These are phyloP conservation scores for Coelopa pilipes DNA, from an alignment of 2,888 invertebrate species.

Conservation along the genomic window DNA sequence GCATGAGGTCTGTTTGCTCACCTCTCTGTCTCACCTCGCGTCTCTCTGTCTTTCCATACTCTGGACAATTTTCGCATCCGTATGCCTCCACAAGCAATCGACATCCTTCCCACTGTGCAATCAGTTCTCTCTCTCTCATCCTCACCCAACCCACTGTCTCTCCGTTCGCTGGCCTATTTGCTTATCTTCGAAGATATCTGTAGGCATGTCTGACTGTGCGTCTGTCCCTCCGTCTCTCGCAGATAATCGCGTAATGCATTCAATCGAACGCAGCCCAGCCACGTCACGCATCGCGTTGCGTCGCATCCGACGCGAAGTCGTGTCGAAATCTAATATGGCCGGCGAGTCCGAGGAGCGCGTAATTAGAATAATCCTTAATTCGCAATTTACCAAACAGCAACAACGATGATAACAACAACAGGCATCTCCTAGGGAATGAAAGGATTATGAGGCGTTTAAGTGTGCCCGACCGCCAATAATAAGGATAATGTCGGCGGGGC, in stretches of 20 bases:
- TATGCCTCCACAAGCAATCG: background rate
- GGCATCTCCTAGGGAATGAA: background rate
- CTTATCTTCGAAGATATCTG: background rate
- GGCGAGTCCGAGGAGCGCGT: constrained; percentile 47
- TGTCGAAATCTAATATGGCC: constrained; percentile 36
- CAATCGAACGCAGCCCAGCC: constrained; percentile 28
- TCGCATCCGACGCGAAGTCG: constrained; percentile 8
- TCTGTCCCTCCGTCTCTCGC: constrained; percentile 28
- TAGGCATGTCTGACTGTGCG: background rate
- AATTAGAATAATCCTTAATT: constrained; percentile 60
- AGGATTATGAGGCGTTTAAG: constrained; percentile 18
- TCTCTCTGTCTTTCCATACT: background rate
- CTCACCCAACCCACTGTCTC: too few relatives aligned
- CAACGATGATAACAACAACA: background rate
- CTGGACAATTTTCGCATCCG: background rate
- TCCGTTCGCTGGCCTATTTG: too few relatives aligned
- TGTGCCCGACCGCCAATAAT: constrained; percentile 36
- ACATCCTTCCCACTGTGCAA: too few relatives aligned
- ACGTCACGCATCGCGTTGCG: too few relatives aligned
- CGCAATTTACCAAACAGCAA: constrained; percentile 35
- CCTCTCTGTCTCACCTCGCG: too few relatives aligned
- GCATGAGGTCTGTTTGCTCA: too few relatives aligned
- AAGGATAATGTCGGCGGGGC: constrained; percentile 51
- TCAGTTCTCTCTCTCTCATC: background rate
- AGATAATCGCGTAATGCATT: constrained; percentile 57